These are phyloP conservation scores for Prionace glauca DNA, from an alignment of 2,797 vertebrate genomes.

Conservation along the genomic window DNA sequence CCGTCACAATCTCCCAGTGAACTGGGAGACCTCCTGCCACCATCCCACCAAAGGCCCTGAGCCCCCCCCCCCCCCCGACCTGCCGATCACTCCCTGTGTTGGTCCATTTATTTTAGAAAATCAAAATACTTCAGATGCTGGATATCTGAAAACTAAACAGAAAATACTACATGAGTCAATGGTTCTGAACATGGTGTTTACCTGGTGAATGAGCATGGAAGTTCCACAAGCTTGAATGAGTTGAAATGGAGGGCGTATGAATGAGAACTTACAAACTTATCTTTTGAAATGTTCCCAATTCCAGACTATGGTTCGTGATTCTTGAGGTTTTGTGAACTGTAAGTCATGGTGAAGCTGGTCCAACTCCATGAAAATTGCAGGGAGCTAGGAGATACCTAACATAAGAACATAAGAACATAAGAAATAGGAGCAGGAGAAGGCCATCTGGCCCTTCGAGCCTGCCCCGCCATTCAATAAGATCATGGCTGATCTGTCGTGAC, in stretches of 20 bases:
- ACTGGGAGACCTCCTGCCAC: no score
- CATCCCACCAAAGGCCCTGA: no score
- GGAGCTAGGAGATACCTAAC: neutral
- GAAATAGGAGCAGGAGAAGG: no score
- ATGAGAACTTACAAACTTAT: neutral
- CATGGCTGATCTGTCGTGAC: no score
- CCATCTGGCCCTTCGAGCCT: no score
- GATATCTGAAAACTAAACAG: no score
- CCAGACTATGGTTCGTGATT: neutral
- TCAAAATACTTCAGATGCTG: neutral
- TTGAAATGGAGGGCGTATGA: neutral
- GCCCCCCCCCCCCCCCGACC: no score
- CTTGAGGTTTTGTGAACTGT: no score
- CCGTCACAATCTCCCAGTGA: no score
- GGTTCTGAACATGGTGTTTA: neutral
- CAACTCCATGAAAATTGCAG: neutral
- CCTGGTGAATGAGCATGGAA: neutral
- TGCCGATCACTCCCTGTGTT: no score
- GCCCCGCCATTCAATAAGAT: no score
- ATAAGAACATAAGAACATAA: no score
- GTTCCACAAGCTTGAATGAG: neutral
- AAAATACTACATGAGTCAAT: neutral
- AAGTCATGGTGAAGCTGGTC: neutral
- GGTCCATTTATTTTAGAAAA: neutral
- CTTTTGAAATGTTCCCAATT: neutral